Conservation (phyloP, 2,113 vertebrate genomes). For the Agelaius tricolor region DNA sequence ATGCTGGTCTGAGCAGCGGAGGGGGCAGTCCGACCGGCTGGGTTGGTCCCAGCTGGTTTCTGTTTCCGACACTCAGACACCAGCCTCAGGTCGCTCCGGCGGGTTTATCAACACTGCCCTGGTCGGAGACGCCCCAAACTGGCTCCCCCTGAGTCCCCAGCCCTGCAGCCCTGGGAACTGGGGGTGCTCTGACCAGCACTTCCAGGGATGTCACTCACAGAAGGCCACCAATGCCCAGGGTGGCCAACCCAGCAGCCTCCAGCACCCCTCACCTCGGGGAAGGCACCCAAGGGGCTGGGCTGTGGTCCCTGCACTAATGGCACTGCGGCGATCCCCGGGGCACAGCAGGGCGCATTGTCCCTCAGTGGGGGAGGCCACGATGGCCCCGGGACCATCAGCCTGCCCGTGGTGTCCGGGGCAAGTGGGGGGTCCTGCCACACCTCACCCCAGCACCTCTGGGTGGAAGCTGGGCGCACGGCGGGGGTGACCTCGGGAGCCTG, state of each 20-base stretch:
- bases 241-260: background rate
- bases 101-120: slow-evolving; percentile 24
- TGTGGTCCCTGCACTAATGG: background rate
- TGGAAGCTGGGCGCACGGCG: background rate
- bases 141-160: background rate
- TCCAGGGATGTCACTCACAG: background rate
- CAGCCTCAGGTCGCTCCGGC: slow-evolving; percentile 36
- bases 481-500: background rate
- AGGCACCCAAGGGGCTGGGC: background rate
- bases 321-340: accelerated
- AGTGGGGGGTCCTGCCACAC: background rate
- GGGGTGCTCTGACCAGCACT: background rate
- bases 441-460: background rate
- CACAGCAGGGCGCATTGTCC: background rate
- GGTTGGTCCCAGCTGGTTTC: slow-evolving; percentile 68
- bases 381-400: background rate
- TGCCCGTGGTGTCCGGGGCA: background rate
- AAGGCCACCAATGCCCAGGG: background rate
- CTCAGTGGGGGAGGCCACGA: accelerated
- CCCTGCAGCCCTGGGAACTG: background rate
- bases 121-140: background rate
- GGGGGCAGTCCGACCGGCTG: slow-evolving; percentile 67
- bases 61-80: slow-evolving; percentile 63
- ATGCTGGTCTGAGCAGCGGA: slow-evolving; percentile 29
- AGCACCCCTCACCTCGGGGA: accelerated